Conservation (phyloP, 2,888 invertebrate species). For the Euzophera pinguis region DNA sequence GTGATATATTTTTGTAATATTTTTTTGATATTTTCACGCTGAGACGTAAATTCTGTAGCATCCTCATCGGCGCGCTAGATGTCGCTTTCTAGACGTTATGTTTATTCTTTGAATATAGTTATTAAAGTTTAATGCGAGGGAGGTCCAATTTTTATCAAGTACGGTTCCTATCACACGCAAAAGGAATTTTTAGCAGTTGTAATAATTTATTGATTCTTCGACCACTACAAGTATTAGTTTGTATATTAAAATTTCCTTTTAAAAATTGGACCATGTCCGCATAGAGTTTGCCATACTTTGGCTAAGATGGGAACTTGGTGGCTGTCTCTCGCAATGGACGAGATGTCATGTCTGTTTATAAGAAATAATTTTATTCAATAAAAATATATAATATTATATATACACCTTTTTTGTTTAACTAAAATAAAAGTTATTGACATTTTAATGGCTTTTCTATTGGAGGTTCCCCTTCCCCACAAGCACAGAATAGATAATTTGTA, state of each 20-base stretch:
- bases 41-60: slow-evolving; percentile 47
- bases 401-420: slow-evolving; percentile 72
- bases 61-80: slow-evolving; percentile 42
- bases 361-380: slow-evolving; percentile 68
- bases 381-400: slow-evolving; percentile 61
- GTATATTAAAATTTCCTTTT: neutral
- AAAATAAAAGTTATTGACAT: slow-evolving; percentile 77
- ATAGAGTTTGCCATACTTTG: slow-evolving; percentile 52
- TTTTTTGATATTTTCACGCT: slow-evolving; percentile 54
- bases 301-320: slow-evolving; percentile 62
- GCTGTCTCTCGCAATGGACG: slow-evolving; percentile 61
- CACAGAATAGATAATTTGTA: no score
- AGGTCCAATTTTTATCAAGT: slow-evolving; percentile 45
- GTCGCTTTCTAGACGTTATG: slow-evolving; percentile 49
- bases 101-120: slow-evolving; percentile 29
- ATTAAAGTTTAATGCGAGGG: slow-evolving; percentile 42
- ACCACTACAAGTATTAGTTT: neutral
- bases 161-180: neutral
- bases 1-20: slow-evolving; percentile 75
- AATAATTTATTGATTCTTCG: no score
- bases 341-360: slow-evolving; percentile 62
- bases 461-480: neutral
- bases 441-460: slow-evolving; percentile 33
- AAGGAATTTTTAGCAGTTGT: no score
- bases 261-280: slow-evolving; percentile 54